Base-by-base conservation (phyloP, 2,888 invertebrate genomes). In the Lepidochrysops patricia region DNA sequence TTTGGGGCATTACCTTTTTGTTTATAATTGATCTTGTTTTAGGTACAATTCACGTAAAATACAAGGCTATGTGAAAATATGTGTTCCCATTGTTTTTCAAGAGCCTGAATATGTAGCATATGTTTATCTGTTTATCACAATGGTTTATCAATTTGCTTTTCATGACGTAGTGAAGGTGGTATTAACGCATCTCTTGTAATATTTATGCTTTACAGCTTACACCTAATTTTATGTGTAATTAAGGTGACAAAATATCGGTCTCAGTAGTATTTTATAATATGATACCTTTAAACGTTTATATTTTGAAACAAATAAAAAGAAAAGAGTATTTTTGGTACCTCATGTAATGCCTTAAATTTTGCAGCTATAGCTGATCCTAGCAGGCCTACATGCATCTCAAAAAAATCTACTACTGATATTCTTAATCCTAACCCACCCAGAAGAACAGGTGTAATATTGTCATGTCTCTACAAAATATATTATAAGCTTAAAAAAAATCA, bases 51-150 rank as follows among this genome's bases (percentile, higher is more conserved):
- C 32, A 19, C 19, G 32, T 54, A 54, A 54, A 52, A 54, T 29
- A 4, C 54, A 54, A 54, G 54, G 54, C 54, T 29, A 32, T 54
- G 54, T 54, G 54, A 54, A 54, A 32, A 54, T 15, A 5, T 26
- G 27, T 54, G 6, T 26, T 54, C 1, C 54, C 32, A 32, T 54
- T 54, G 54, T 54, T 54, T 54, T 32, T 4, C 32, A 54, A 54
- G 5, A 54, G 19, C 12, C 7, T 19, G 12, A 15, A 54, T 32
- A n/a, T 5, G 12, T 29, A 29, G 32, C 32, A 54, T 32, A 54
- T 54, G 32, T 54, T 32, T 54, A 32, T 54, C 19, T 19, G 19
- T 54, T 54, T 32, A n/a, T n/a, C n/a, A n/a, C n/a, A n/a, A n/a
- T n/a, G n/a, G n/a, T n/a, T n/a, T n/a, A 54, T 54, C 29, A 12